Percentiles rank a stretch among this genome's conserved stretches.
phyloP scores from a whole-genome alignment of 2,113 vertebrate genomes.

The Anhinga rufa region DNA sequence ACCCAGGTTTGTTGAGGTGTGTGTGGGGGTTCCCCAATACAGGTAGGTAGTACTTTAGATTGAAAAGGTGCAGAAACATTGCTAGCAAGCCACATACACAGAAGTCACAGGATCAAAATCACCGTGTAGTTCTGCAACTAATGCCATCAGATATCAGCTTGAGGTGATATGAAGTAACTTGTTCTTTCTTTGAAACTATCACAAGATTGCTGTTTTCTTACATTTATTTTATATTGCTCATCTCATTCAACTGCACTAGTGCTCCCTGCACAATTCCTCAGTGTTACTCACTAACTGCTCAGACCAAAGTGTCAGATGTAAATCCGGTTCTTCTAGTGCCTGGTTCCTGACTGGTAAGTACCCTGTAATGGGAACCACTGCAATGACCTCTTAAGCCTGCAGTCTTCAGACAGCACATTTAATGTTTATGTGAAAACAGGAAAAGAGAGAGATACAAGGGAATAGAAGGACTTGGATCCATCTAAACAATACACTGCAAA shows the following conservation, averaged over 20 bases:
- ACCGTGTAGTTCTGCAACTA: neutral
- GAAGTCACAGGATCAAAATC: neutral
- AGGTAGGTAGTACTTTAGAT: neutral
- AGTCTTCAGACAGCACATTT: fast-evolving
- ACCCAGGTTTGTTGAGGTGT: neutral
- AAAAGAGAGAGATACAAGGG: neutral
- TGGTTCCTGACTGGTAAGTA: fast-evolving
- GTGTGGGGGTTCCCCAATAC: fast-evolving
- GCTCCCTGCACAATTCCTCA: neutral
- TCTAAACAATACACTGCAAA: neutral
- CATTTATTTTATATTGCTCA: neutral
- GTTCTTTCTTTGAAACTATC: neutral
- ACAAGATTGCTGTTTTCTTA: neutral
- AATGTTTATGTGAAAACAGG: neutral
- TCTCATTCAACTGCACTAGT: neutral
- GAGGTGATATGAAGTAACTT: neutral
- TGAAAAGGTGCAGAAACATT: neutral
- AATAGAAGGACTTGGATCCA: neutral
- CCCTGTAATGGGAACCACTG: neutral
- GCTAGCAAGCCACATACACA: neutral
- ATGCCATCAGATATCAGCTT: neutral
- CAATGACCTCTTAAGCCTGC: neutral
- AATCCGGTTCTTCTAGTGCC: neutral
- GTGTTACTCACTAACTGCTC: neutral
- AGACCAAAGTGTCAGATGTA: neutral